These are phyloP conservation scores for Tipula lateralis DNA, from an alignment of 2,888 invertebrate genomes.

Conservation along the genomic window DNA sequence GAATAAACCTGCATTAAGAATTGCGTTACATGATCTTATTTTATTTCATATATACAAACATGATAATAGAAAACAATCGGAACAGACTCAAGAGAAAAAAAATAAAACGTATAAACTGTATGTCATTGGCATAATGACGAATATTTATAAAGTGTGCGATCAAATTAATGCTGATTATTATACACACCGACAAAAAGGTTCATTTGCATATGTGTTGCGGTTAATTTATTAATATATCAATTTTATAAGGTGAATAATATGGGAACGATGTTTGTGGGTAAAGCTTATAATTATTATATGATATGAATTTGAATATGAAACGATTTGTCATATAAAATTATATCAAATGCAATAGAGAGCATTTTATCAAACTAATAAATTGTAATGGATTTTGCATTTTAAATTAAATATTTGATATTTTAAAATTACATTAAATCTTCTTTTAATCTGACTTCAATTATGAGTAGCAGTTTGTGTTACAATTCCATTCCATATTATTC, in stretches of 20 bases:
- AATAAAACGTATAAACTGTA: neutral
- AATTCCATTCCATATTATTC: too few relatives aligned
- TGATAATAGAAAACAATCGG: neutral
- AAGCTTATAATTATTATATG: neutral
- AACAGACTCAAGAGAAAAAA: neutral
- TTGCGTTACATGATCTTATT: neutral
- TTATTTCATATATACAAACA: neutral
- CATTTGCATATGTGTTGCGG: neutral
- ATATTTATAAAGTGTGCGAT: neutral
- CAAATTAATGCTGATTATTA: constrained; percentile 3
- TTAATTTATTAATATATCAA: neutral
- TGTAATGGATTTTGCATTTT: too few relatives aligned
- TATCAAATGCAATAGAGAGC: too few relatives aligned
- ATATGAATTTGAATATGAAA: neutral
- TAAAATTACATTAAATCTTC: too few relatives aligned
- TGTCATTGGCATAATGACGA: neutral
- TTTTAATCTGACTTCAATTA: too few relatives aligned
- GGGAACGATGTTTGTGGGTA: neutral
- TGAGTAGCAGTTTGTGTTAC: too few relatives aligned
- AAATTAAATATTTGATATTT: too few relatives aligned
- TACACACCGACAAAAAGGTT: neutral
- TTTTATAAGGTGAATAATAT: neutral
- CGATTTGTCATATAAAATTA: neutral
- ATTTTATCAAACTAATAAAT: too few relatives aligned
- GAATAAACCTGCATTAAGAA: neutral